Base-by-base conservation (phyloP, 2,888 invertebrate species). In the Chrysomela aeneicollis region DNA sequence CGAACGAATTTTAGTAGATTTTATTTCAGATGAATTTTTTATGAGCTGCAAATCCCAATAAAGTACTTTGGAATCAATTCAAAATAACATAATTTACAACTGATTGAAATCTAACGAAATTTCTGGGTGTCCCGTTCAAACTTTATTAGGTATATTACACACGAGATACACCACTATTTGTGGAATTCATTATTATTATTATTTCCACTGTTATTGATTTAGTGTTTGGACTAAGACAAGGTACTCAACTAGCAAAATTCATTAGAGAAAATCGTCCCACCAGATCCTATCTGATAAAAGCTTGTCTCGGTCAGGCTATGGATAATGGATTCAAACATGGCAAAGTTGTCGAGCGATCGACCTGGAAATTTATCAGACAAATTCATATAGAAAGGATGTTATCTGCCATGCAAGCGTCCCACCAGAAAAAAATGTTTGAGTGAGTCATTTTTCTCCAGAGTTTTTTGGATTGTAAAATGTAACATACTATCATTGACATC, bases 401-500 rank as follows among this genome's bases (percentile, higher is more conserved):
- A 18, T 87, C 93, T 1, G 86, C 92, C 1, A 88, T 94, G 82
- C 95, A 97, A 82, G 90, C 94, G 0, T 88, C 91, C 4, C 94
- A 96, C 82, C 96, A 95, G 79, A 89, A 87, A 70, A 88, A 91
- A 78, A 93, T 95, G 92, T 95, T 90, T 80, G 87, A 92, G 92
- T 93, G 84, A 84, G 90, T 86, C 50, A 35, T 57, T 12, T 15
- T 46, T 18, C 9, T 18, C 10, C 47, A 46, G 18, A 52, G n/a
- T 52, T 19, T 10, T 32, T 4, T 35, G 35, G 35, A 35, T 6
- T 9, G 35, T 9, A 35, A 35, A 42, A 3, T 3, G 17, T 42
- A 17, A 5, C 42, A 42, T 15, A 42, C 42, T 5, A 4, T 42
- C 42, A n/a, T 42, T 17, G 2, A 42, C 4, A 42, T 42, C 10